Evolutionary conservation across 2,113 vertebrate species (phyloP), one percentile per base, ranked within the genome.

Genomic region (Merops nubicus): DNA sequence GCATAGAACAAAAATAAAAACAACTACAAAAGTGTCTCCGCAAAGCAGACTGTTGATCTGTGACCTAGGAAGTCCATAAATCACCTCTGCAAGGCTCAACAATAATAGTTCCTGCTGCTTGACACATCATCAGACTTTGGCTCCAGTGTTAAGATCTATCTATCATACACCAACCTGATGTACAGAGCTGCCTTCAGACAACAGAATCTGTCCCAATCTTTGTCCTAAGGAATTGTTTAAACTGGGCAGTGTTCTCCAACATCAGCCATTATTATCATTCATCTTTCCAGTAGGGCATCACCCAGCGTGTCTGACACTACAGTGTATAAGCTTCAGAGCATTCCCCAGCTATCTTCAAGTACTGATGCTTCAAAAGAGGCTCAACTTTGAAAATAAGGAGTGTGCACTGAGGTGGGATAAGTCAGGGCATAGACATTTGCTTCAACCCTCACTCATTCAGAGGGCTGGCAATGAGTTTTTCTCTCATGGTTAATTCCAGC

Each of bases 261-360:
- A 38, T 29, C 28, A 22, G 28, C 9, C 5, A 1, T 26, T 33
- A 25, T 6, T 16, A 38, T 22, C 11, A 23, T 25, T 88, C n/a
- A 38, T 48, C 38, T 54, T 80, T 59, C 74, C 31, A 36, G 12
- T 8, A 48, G 3, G 7, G 28, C 40, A 45, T n/a, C 56, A 50
- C n/a, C 9, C 51, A 50, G 33, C 45, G 15, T 0, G 0, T 51
- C 36, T 0, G 3, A 33, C 51, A 48, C 51, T 28, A 18, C 22
- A 11, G 4, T 11, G 12, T 19, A 15, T 22, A 29, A 83, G 53
- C 31, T 42, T 56, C 36, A 26, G 47, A 43, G 19, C 13, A 33
- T 26, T 64, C 19, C 25, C 28, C 40, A 19, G 57, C 33, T 38
- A 42, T 81, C 56, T 38, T 53, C 33, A 87, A 13, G 5, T 13